A percentile compares a stretch with the other conserved stretches of the same genome.
phyloP scores from a whole-genome alignment of 2,797 vertebrate species.

The Synanceia verrucosa region DNA sequence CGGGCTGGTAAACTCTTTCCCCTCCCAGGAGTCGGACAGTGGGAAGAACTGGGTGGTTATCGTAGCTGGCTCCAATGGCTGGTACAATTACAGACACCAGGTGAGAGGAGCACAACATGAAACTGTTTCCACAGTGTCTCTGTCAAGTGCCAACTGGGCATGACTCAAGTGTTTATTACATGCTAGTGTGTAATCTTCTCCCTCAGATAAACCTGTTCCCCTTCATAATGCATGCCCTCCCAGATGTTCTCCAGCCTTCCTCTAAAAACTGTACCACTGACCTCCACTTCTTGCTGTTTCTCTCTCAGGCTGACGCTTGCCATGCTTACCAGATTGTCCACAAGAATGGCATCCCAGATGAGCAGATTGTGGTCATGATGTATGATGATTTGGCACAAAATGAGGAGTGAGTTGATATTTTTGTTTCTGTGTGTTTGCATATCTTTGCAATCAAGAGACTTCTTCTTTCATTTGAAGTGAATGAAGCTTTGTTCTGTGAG shows the following conservation, averaged over 20 bases:
- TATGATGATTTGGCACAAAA: conserved; percentile 92
- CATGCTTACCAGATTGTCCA: conserved; percentile 97
- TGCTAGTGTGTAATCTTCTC: background rate
- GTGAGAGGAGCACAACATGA: conserved; percentile 70
- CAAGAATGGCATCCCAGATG: conserved; percentile 94
- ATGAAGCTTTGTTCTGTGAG: background rate
- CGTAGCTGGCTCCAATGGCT: conserved; percentile 93
- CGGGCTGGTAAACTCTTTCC: conserved; percentile 64
- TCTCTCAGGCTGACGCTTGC: conserved; percentile 90
- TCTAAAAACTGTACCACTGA: background rate
- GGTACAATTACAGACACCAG: conserved; percentile 99
- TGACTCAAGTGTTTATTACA: background rate
- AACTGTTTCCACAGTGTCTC: background rate
- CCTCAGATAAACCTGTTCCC: conserved; percentile 6
- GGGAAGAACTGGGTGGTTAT: conserved; percentile 95
- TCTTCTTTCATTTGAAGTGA: background rate
- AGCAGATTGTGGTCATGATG: conserved; percentile 98
- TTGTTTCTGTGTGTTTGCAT: background rate
- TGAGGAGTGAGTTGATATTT: conserved; percentile 85
- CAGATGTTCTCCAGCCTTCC: background rate
- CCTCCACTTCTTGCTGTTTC: background rate
- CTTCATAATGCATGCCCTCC: background rate
- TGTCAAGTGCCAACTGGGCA: conserved; percentile 3
- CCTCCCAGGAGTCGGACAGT: conserved; percentile 74
- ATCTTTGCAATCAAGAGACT: background rate